Conservation (phyloP, 2,888 invertebrate species). For the Hydrotaea cyrtoneurina region DNA sequence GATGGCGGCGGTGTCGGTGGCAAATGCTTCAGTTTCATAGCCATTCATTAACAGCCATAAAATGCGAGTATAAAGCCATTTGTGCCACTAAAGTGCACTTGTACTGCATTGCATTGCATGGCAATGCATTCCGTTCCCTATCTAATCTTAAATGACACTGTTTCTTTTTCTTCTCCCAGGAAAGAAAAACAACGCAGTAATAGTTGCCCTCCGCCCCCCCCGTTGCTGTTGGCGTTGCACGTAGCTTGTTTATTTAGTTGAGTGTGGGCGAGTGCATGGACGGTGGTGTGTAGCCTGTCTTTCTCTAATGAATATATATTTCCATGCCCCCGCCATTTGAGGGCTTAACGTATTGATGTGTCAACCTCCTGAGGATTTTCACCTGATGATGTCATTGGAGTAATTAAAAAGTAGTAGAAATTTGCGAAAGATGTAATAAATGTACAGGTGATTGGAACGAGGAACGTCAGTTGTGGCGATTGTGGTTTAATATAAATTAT, state of each 20-base stretch:
- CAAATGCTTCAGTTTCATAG: conserved; percentile 33
- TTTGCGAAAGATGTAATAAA: not conserved
- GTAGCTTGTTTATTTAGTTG: conserved; percentile 20
- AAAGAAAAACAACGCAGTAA: not conserved
- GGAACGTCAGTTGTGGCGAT: not conserved
- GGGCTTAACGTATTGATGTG: conserved; percentile 45
- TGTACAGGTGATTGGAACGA: not conserved
- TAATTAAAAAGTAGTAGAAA: conserved; percentile 43
- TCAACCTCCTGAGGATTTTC: conserved; percentile 41
- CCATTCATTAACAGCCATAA: conserved; percentile 39
- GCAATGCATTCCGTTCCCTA: conserved; percentile 18
- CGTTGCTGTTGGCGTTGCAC: conserved; percentile 14
- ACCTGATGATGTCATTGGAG: conserved; percentile 47
- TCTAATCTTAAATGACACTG: conserved; percentile 28
- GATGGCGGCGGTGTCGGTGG: conserved; percentile 5
- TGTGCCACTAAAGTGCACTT: conserved; percentile 36
- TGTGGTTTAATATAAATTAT: not conserved
- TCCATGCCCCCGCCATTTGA: conserved; percentile 28
- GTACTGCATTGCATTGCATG: conserved; percentile 36
- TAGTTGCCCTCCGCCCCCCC: not conserved
- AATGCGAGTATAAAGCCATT: conserved; percentile 37
- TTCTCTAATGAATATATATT: conserved; percentile 29
- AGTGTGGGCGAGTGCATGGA: not conserved
- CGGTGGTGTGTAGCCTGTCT: not conserved
- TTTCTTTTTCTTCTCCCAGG: conserved; percentile 1